phyloP scores from a whole-genome alignment of 2,113 vertebrate species.

The Macquaria ambigua region DNA sequence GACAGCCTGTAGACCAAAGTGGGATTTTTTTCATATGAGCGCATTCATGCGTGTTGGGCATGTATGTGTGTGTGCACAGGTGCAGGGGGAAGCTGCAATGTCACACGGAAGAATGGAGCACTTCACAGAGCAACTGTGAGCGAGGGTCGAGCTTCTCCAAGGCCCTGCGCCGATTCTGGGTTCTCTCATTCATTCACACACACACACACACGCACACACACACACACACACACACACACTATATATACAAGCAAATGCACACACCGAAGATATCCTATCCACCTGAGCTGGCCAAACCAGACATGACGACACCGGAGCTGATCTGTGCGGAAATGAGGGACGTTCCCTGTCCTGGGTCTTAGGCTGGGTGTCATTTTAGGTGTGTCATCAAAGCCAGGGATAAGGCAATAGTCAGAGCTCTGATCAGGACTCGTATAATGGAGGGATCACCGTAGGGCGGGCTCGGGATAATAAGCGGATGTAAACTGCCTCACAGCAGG shows the following conservation, averaged over 20 bases:
- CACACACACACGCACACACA: not conserved
- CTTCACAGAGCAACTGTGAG: slow-evolving; percentile 10
- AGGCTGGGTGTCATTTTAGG: slow-evolving; percentile 57
- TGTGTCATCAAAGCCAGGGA: slow-evolving; percentile 66
- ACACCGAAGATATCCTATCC: slow-evolving; percentile 40
- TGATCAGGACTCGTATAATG: slow-evolving; percentile 51
- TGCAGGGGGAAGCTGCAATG: slow-evolving; percentile 9
- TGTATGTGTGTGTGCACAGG: not conserved
- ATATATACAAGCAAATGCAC: slow-evolving; percentile 29
- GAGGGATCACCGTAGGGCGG: slow-evolving; percentile 53
- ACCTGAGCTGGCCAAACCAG: slow-evolving; percentile 57
- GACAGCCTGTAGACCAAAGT: slow-evolving; percentile 3
- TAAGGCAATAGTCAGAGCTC: slow-evolving; percentile 46
- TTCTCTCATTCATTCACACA: slow-evolving; percentile 9
- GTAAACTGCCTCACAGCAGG: slow-evolving; percentile 71
- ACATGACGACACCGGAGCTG: slow-evolving; percentile 65
- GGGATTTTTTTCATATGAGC: slow-evolving; percentile 14
- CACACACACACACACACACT: slow-evolving; percentile 5
- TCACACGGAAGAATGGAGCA: slow-evolving; percentile 26
- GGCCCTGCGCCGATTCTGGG: not conserved
- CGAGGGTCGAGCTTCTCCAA: not conserved
- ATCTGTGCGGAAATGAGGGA: slow-evolving; percentile 61
- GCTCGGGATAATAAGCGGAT: slow-evolving; percentile 69
- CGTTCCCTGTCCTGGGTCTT: slow-evolving; percentile 41
- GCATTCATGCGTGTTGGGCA: slow-evolving; percentile 1